Evolutionary conservation across 2,888 invertebrate species (phyloP).

Genomic region (Seira musarum): DNA sequence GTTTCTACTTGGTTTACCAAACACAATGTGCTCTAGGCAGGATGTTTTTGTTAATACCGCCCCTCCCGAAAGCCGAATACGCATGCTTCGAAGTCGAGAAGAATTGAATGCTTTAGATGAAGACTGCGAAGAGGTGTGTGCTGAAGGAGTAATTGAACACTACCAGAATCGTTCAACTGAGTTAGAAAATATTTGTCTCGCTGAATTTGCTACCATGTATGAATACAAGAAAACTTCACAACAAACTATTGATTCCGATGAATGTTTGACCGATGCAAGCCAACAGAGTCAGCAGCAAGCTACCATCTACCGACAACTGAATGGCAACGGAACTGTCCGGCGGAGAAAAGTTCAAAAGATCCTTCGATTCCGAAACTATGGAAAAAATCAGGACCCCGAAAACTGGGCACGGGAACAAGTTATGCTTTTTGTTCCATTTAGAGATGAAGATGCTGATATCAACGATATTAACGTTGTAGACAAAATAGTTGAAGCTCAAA

Average conservation of each 20-base stretch:
- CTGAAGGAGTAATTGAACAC: slow-evolving; percentile 66
- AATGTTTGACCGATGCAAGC: too few relatives aligned
- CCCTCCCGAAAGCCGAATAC: slow-evolving; percentile 33
- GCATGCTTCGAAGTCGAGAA: slow-evolving; percentile 30
- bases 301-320: too few relatives aligned
- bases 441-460: too few relatives aligned
- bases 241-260: too few relatives aligned
- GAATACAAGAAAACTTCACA: slow-evolving; percentile 14
- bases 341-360: too few relatives aligned
- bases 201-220: slow-evolving; percentile 69
- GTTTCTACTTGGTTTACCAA: slow-evolving; percentile 58
- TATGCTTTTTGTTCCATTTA: too few relatives aligned
- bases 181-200: slow-evolving; percentile 70
- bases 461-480: neutral
- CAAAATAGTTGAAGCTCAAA: neutral
- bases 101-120: slow-evolving; percentile 49
- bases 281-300: too few relatives aligned
- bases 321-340: too few relatives aligned
- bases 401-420: too few relatives aligned
- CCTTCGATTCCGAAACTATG: too few relatives aligned
- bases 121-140: slow-evolving; percentile 47
- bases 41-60: slow-evolving; percentile 66
- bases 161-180: slow-evolving; percentile 69
- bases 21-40: slow-evolving; percentile 33
- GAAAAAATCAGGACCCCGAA: too few relatives aligned